These are phyloP conservation scores for Drosophila bunnanda DNA, from an alignment of 2,888 invertebrate genomes.

Conservation along the genomic window DNA sequence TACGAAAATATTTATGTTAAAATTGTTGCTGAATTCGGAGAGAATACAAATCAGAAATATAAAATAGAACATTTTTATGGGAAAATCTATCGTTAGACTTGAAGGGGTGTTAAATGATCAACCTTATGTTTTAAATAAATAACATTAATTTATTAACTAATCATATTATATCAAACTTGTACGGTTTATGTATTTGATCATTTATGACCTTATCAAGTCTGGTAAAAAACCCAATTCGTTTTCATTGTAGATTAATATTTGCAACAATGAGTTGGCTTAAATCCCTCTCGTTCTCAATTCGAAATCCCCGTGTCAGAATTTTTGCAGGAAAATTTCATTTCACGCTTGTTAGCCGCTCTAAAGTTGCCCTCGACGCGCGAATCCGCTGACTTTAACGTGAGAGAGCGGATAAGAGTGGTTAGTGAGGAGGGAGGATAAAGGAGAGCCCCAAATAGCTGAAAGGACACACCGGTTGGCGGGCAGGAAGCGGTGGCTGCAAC, in stretches of 20 bases:
- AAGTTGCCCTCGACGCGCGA: constrained; percentile 27
- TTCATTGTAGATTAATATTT: not conserved
- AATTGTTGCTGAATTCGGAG: constrained; percentile 58
- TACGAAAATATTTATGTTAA: constrained; percentile 39
- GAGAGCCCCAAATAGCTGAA: constrained; percentile 25
- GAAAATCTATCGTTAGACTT: not conserved
- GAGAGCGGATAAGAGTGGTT: constrained; percentile 2
- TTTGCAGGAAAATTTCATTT: constrained; percentile 35
- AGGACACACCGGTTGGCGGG: constrained; percentile 16
- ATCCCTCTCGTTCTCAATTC: constrained; percentile 10
- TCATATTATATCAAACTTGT: no score
- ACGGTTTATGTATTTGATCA: not conserved
- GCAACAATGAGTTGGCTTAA: not conserved
- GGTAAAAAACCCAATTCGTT: not conserved
- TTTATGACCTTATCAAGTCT: not conserved
- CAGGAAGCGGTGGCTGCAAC: constrained; percentile 37
- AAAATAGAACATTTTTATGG: constrained; percentile 1
- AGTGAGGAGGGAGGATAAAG: not conserved
- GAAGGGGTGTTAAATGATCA: not conserved
- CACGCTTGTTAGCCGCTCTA: constrained; percentile 45
- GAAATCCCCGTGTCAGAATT: constrained; percentile 23
- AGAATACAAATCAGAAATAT: constrained; percentile 46
- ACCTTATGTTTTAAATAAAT: not conserved
- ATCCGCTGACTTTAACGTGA: constrained; percentile 32
- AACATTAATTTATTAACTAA: not conserved